Percentiles rank a stretch among this genome's conserved stretches.
These are phyloP conservation scores for Drosophila saltans DNA, from an alignment of 1,140 invertebrate genomes.

Conservation along the genomic window DNA sequence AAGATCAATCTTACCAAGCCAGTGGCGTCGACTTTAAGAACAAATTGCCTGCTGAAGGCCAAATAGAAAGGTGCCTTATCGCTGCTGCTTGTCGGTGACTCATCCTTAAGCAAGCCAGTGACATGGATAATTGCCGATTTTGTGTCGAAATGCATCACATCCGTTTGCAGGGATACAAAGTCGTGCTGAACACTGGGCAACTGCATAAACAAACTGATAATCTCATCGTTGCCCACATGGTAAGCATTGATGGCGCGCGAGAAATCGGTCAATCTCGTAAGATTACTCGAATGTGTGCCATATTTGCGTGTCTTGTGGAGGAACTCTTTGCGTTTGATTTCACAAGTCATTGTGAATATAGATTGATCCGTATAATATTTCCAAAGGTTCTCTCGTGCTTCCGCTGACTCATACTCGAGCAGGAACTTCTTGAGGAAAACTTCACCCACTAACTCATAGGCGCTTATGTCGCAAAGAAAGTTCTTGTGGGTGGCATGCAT, in stretches of 20 bases:
- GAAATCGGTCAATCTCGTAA: conserved; percentile 33
- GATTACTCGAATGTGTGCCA: conserved; percentile 48
- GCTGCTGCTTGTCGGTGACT: background rate
- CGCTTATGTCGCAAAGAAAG: conserved; percentile 59
- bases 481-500: conserved; percentile 59
- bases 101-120: conserved; percentile 50
- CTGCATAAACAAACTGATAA: conserved; percentile 57
- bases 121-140: conserved; percentile 44
- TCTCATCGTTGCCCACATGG: conserved; percentile 49
- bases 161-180: conserved; percentile 65
- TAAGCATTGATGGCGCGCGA: conserved; percentile 31
- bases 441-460: conserved; percentile 63
- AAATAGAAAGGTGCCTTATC: conserved; percentile 25
- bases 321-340: conserved; percentile 25
- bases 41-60: conserved; percentile 59
- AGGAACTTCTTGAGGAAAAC: conserved; percentile 56
- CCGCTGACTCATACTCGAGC: conserved; percentile 46
- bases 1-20: conserved; percentile 33
- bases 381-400: conserved; percentile 33
- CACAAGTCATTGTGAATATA: conserved; percentile 65
- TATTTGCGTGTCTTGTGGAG: conserved; percentile 50
- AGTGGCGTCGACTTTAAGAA: conserved; percentile 42
- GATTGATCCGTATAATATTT: conserved; percentile 51
- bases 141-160: conserved; percentile 57
- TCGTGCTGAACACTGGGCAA: conserved; percentile 62